phyloP scores from a whole-genome alignment of 2,797 vertebrate species.

The Dendrocincla tyrannina region DNA sequence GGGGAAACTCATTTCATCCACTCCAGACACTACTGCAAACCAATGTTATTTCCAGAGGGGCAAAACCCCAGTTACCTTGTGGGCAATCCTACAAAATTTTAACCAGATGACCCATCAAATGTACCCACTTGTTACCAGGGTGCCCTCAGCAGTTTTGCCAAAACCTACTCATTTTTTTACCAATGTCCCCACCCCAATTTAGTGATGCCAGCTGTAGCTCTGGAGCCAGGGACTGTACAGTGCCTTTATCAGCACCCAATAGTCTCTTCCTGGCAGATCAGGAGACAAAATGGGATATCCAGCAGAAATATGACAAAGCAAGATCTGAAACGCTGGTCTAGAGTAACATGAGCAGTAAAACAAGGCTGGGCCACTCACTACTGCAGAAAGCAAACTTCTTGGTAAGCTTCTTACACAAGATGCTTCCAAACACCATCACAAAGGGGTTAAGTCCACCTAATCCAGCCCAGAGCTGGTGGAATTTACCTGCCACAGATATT shows the following conservation, averaged over 20 bases:
- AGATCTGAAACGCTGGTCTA: not conserved
- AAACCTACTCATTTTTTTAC: rapidly evolving
- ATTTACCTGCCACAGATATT: not conserved
- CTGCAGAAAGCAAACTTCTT: not conserved
- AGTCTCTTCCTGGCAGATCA: not conserved
- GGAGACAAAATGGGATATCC: not conserved
- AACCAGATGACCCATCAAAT: not conserved
- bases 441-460: not conserved
- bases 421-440: not conserved
- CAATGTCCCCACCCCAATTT: rapidly evolving
- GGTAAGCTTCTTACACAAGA: not conserved
- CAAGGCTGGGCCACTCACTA: not conserved
- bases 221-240: not conserved
- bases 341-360: not conserved
- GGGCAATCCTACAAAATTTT: not conserved
- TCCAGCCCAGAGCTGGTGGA: not conserved
- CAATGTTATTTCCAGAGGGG: not conserved
- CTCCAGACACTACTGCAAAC: not conserved
- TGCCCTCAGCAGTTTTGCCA: not conserved
- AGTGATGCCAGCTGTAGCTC: rapidly evolving
- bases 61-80: not conserved
- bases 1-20: not conserved
- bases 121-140: rapidly evolving
- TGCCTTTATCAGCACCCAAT: rapidly evolving
- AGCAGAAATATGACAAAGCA: not conserved